Conservation (phyloP, 2,888 invertebrate species). For the Germaria angustata region DNA sequence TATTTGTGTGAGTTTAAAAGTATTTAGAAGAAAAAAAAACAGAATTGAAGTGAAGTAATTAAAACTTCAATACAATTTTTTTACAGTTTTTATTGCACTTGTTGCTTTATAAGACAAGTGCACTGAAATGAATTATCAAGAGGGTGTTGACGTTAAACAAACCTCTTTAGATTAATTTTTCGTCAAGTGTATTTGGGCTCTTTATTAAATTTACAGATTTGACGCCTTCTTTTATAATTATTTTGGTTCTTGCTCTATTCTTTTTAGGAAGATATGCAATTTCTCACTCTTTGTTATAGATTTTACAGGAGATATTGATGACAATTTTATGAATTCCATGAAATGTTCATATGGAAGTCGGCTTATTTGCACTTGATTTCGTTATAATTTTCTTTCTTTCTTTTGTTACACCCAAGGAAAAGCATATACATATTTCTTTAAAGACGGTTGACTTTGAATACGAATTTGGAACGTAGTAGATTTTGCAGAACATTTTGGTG, state of each 20-base stretch:
- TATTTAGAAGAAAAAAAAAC: not conserved
- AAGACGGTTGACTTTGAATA: conserved; percentile 27
- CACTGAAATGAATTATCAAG: not conserved
- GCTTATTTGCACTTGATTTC: conserved; percentile 12
- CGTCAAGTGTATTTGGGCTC: not conserved
- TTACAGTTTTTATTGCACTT: conserved; percentile 43
- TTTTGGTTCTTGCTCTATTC: not conserved
- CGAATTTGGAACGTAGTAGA: not conserved
- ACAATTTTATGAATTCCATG: conserved; percentile 52
- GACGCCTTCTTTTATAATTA: conserved; percentile 35
- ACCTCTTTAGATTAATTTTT: not conserved
- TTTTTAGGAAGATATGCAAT: conserved; percentile 33
- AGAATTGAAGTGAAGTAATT: conserved; percentile 40
- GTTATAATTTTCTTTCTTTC: no score
- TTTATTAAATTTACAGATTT: conserved; percentile 1
- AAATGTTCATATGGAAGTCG: conserved; percentile 26
- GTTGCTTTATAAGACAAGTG: conserved; percentile 29
- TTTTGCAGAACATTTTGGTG: not conserved
- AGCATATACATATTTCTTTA: not conserved
- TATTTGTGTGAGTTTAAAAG: not conserved
- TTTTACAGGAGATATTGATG: conserved; percentile 66
- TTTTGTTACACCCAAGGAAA: no score
- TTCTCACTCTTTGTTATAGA: conserved; percentile 67
- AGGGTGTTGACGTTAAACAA: conserved; percentile 34
- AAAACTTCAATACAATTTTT: conserved; percentile 8